Evolutionary conservation across 2,797 vertebrate genomes (phyloP), one percentile per base, ranked within the genome.

Genomic region (Coracias cyanogaster): DNA sequence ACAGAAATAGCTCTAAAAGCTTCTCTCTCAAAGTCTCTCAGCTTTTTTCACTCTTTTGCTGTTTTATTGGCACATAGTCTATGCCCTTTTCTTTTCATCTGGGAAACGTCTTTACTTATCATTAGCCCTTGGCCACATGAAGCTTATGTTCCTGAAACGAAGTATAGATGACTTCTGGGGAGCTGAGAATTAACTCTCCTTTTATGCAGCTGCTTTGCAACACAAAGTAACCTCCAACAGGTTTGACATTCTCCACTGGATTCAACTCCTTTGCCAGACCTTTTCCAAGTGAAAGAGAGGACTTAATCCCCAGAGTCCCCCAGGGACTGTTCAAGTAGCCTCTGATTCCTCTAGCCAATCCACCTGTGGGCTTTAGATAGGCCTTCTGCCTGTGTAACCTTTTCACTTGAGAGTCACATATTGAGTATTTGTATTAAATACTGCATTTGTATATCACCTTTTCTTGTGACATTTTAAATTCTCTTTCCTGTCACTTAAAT

Each of bases 201-300:
- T 87, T 92, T 51, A 65, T 85, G 37, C 86, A 61, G 48, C 74
- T 89, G 45, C 55, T 96, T 96, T 96, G 54, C 74, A 97, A 83
- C 49, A 90, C 82, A 96, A 94, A 92, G 71, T 69, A 82, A 67
- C 45, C 45, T 93, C 89, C 49, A 82, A 33, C 76, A 82, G 64
- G 70, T 94, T 64, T 96, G 93, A 74, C 81, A 96, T 52, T 93
- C 70, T 84, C 71, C 46, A 15, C 79, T 78, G 76, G 54, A 93
- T 65, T n/a, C 71, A 52, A 48, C 31, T 78, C 16, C 29, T 94
- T 92, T 93, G 76, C 71, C 62, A 94, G 65, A 57, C 61, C 26
- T 94, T 64, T 69, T 61, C 41, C 49, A 51, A 82, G 45, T 1
- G n/a, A 94, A 93, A 90, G 52, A 71, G 57, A 82, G 26, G 52